Evolutionary conservation across 2,113 vertebrate genomes (phyloP).

Genomic region (Etia nguti): DNA sequence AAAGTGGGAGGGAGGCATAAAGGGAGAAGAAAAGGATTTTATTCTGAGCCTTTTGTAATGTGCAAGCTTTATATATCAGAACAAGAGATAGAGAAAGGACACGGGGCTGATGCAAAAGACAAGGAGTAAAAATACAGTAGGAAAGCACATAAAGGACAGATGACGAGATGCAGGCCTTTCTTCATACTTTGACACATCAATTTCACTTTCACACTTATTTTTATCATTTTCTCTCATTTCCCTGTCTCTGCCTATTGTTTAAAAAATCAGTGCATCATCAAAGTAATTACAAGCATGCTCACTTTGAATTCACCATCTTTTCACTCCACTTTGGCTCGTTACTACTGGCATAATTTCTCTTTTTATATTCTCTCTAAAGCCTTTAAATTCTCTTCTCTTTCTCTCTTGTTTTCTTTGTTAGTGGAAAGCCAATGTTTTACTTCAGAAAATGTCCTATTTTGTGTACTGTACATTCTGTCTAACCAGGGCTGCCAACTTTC

Average conservation of each 20-base stretch:
- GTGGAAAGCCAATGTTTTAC: background rate
- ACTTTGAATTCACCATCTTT: background rate
- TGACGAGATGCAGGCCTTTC: background rate
- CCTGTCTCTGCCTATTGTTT: background rate
- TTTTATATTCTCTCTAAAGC: background rate
- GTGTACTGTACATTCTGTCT: background rate
- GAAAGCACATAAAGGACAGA: background rate
- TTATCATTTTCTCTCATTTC: background rate
- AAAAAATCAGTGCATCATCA: background rate
- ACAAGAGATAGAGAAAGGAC: background rate
- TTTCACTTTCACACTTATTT: background rate
- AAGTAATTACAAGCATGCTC: background rate
- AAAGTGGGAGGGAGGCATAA: conserved; percentile 5
- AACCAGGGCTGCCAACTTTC: background rate
- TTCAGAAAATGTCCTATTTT: background rate
- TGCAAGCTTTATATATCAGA: background rate
- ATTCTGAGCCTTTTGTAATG: conserved; percentile 1
- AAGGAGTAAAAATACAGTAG: background rate
- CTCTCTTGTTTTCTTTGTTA: background rate
- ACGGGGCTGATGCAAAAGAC: background rate
- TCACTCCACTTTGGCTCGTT: background rate
- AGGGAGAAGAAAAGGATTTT: background rate
- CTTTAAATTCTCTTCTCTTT: background rate
- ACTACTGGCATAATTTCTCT: background rate
- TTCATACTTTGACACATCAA: background rate